Base-by-base conservation (phyloP, 2,888 invertebrate genomes). In the Kryphioiulus occultus region DNA sequence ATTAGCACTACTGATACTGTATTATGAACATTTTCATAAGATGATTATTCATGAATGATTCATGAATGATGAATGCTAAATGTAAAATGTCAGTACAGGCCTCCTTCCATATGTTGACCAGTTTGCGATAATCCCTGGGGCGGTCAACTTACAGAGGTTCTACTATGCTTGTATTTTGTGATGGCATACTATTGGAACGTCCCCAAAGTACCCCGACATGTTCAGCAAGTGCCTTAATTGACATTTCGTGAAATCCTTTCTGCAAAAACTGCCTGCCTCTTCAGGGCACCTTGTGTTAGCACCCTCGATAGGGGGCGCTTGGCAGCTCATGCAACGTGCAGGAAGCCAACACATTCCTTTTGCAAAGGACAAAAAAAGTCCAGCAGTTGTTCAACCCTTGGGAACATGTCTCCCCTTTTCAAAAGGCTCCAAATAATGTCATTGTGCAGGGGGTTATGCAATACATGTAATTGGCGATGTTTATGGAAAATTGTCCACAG, bases 401-500 rank as follows among this genome's bases (percentile, higher is more conserved):
- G 53, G 53, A 53, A 53, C 19, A 53, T n/a, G n/a, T 47, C n/a
- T 53, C n/a, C n/a, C 4, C 3, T 3, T 53, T n/a, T n/a, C 53
- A 53, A 53, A 53, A 44, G 53, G 53, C 53, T 3, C 0, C 19
- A 26, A 68, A 26, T 26, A 26, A 68, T 68, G 68, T 68, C 68
- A 26, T 68, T 68, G 68, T 26, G 68, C 26, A n/a, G n/a, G 22
- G 26, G 26, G 12, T 68, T 68, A 68, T 26, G 68, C 68, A 68
- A 68, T 68, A n/a, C n/a, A n/a, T n/a, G n/a, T n/a, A 26, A 68
- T 68, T 68, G 68, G 7, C n/a, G 68, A 26, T 68, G 68, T 26
- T 68, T 68, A 68, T 68, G 68, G 68, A 68, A 68, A 68, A 68
- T 68, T 68, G 68, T 26, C 68, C 68, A 12, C 53, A 10, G 26